Evolutionary conservation across 2,113 vertebrate species (phyloP), one percentile per base, ranked within the genome.

Genomic region (Sinocyclocheilus grahami): DNA sequence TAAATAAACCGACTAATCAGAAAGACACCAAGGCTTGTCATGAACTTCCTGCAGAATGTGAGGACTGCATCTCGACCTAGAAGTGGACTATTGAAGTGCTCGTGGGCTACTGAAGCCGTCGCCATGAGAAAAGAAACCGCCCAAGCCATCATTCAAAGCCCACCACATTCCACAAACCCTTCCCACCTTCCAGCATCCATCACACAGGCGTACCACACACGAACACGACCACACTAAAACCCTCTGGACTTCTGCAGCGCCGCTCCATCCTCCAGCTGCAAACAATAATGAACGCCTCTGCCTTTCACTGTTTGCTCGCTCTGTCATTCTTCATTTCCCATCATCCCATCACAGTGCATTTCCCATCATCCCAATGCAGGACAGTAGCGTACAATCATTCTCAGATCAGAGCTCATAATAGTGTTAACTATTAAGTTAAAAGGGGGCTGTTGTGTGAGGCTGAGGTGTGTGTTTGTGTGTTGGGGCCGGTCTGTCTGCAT

Each of bases 401-500:
- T 76, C 74, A 48, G n/a, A 82, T 67, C 62, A 65, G 79, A 65
- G 39, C 14, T 82, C 37, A 81, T 24, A 24, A 80, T 42, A 60
- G 33, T n/a, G n/a, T 78, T 79, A 71, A 71, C 33, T 5, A 24
- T 30, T 69, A 42, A 51, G 62, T 78, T 78, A 30, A 18, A 63
- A n/a, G 7, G 55, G 58, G 82, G 39, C 42, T 11, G 48, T n/a
- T 85, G 63, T 85, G 77, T 91, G 86, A 87, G 84, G 88, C 39
- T 88, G 89, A 87, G 78, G 83, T 76, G 27, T 46, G 81, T 69
- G 91, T 93, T 91, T 90, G 88, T 92, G 89, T 92, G 91, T 74
- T 90, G 93, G 93, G 93, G 93, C 92, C 91, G 20, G n/a, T 83
- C 84, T 92, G 93, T 94, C 93, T 94, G 92, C 90, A 76, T 74